Evolutionary conservation across 2,113 vertebrate genomes (phyloP).

Genomic region (Natator depressus): DNA sequence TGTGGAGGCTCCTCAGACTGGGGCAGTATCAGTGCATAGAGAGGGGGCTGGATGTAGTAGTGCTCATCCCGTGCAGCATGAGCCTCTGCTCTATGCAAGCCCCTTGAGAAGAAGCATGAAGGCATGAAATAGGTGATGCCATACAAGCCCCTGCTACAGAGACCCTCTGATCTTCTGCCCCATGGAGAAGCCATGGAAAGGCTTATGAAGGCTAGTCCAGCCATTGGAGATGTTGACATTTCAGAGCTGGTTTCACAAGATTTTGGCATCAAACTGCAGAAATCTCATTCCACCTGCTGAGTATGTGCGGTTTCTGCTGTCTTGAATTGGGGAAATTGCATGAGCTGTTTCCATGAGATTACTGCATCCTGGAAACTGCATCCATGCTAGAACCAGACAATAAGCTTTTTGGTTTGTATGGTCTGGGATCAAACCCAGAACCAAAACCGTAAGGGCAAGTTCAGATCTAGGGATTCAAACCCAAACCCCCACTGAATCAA

Average conservation of each 20-base stretch:
- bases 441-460: neutral
- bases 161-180: neutral
- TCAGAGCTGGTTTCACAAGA: neutral
- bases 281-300: neutral
- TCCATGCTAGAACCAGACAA: neutral
- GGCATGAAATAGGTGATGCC: neutral
- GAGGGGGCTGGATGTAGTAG: neutral
- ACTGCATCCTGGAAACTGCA: neutral
- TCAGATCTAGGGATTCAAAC: neutral
- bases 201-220: neutral
- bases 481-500: neutral
- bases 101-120: neutral
- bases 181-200: neutral
- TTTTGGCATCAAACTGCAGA: neutral
- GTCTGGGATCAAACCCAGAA: neutral
- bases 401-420: neutral
- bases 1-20: neutral
- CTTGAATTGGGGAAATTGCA: neutral
- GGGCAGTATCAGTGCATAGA: accelerated
- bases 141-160: neutral
- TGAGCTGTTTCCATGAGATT: neutral
- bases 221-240: accelerated
- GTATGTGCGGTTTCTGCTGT: neutral
- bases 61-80: neutral
- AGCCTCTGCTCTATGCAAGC: neutral